phyloP scores from a whole-genome alignment of 37 sponge, comb jelly and placozoan genomes.

The Hormiphora californensis region DNA sequence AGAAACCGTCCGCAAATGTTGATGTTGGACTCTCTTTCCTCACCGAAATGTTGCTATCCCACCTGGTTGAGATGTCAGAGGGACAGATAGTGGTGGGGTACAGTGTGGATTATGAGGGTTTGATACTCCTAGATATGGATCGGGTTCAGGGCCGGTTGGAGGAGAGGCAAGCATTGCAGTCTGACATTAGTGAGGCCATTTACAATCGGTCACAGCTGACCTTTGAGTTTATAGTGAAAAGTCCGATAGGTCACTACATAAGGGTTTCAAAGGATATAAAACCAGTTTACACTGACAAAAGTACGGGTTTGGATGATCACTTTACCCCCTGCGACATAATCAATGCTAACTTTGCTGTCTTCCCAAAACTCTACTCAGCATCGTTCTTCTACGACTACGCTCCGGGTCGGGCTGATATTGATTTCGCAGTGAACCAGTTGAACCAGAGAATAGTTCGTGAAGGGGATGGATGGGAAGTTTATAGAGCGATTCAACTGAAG shows the following conservation, averaged over 20 bases:
- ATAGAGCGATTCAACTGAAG: conserved; percentile 15
- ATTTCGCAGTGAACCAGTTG: neutral
- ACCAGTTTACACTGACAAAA: conserved; percentile 21
- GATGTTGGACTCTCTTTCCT: conserved; percentile 21
- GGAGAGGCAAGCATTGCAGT: neutral
- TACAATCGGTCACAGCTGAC: neutral
- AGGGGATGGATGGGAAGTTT: neutral
- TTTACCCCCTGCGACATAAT: neutral
- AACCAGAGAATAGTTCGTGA: conserved; percentile 5
- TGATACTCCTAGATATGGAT: neutral
- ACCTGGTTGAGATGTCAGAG: neutral
- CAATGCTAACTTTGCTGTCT: conserved; percentile 35
- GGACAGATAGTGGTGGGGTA: conserved; percentile 5
- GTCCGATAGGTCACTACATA: conserved; percentile 2
- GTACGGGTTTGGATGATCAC: neutral
- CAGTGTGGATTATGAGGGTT: neutral
- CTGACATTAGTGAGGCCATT: neutral
- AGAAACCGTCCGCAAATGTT: neutral
- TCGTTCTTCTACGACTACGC: conserved; percentile 44
- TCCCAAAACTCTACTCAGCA: conserved; percentile 25
- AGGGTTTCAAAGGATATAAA: conserved; percentile 30
- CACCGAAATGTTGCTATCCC: neutral
- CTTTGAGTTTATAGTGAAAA: neutral
- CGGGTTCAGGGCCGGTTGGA: neutral
- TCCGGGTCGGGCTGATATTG: neutral